These are phyloP conservation scores for Nothoprocta pentlandii DNA, from an alignment of 2,113 vertebrate genomes.

Conservation along the genomic window DNA sequence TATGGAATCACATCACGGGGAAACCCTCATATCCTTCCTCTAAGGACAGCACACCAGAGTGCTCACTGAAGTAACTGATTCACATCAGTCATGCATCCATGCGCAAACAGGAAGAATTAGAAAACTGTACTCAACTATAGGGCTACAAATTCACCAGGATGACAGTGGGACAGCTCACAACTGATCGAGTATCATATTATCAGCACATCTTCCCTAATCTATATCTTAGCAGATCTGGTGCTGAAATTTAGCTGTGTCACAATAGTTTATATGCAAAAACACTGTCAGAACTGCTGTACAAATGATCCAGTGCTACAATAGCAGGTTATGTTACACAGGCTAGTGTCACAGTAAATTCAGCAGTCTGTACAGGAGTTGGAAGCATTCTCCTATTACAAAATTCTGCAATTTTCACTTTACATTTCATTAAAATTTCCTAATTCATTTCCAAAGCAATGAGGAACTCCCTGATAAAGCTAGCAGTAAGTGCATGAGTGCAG, in stretches of 20 bases:
- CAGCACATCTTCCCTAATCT: background rate
- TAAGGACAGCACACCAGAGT: background rate
- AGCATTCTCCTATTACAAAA: background rate
- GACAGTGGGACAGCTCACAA: no score
- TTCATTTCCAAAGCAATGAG: background rate
- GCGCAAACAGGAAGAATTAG: background rate
- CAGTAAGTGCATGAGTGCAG: background rate
- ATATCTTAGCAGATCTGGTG: background rate
- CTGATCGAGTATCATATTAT: background rate
- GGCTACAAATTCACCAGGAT: no score
- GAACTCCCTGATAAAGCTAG: background rate
- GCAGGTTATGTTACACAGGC: rapidly evolving
- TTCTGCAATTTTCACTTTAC: background rate
- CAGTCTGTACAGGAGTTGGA: background rate
- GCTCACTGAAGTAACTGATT: background rate
- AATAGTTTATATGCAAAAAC: no score
- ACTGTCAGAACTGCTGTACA: background rate
- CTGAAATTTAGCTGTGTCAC: background rate
- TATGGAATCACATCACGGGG: background rate
- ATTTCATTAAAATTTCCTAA: background rate
- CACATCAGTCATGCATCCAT: background rate
- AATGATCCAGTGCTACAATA: background rate
- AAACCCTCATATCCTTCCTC: background rate
- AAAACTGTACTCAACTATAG: no score
- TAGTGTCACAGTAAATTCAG: background rate